Percentiles rank a stretch among this genome's conserved stretches.
Conservation (phyloP, 2,888 invertebrate species). For the Aphrophora alni region DNA sequence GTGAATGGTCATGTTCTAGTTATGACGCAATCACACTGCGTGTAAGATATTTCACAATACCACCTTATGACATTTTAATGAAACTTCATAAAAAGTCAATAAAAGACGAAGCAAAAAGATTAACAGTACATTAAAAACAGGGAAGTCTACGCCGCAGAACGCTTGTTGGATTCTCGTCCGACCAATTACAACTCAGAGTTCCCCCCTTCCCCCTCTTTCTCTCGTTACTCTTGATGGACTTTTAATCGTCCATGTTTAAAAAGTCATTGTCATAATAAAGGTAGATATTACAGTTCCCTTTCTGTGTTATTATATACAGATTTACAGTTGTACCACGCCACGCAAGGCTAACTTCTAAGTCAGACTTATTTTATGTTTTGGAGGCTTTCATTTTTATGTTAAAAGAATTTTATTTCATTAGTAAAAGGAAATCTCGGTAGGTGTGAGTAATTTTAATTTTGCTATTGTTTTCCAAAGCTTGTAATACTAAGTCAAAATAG, state of each 20-base stretch:
- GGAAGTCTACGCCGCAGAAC: background rate
- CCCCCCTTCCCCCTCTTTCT: conserved; percentile 21
- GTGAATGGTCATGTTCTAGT: background rate
- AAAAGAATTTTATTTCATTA: too few species aligned
- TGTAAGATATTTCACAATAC: background rate
- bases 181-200: conserved; percentile 13
- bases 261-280: conserved; percentile 29
- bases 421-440: too few species aligned
- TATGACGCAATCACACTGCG: too few species aligned
- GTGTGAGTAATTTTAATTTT: too few species aligned
- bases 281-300: background rate
- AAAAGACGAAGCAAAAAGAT: background rate
- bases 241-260: conserved; percentile 42
- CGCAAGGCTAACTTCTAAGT: background rate
- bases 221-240: conserved; percentile 33
- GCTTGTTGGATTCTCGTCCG: background rate
- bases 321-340: background rate
- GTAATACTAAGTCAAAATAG: too few species aligned
- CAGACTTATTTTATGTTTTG: too few species aligned
- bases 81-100: background rate
- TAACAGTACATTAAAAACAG: background rate
- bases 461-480: too few species aligned
- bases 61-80: background rate
- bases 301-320: background rate
- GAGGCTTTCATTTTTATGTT: too few species aligned